Base-by-base conservation (phyloP, 2,113 vertebrate genomes). In the Gila orcuttii region DNA sequence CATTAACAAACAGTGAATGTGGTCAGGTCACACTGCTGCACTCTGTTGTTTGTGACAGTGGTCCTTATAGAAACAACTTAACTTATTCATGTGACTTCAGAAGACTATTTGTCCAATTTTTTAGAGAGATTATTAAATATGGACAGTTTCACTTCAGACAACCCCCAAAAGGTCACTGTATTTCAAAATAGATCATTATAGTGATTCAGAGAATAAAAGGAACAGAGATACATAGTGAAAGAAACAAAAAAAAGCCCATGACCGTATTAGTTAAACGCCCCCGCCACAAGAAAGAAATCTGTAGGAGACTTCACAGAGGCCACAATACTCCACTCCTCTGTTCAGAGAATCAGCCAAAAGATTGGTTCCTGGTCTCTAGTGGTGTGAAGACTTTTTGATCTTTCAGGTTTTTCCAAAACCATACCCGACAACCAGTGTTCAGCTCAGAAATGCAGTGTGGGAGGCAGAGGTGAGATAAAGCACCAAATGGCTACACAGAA, bases 371-470 rank as follows among this genome's bases (percentile, higher is more conserved):
- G 42, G 39, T 59, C 9, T 76, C 23, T 15, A 78, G 82, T 50
- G 39, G 85, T 57, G 28, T 69, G 33, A 64, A 79, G 13, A 47
- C 5, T 25, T 33, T 47, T 17, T 2, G 79, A 25, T 66, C 5
- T 87, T 83, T 86, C n/a, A 86, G 85, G 62, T 68, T 85, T 78
- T 89, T 89, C 82, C 88, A 87, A 85, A 89, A 89, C 79, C 88
- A 73, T 82, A 85, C 69, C 66, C 52, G 69, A 87, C 68, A 69
- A 82, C 85, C 79, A 45, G 17, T 19, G 25, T 39, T 42, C n/a
- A 15, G 28, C 57, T 82, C 2, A 36, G 13, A 25, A 15, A 36
- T 12, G 33, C 55, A 79, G 33, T 19, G 76, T n/a, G 47, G 60
- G 47, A 69, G 33, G 76, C 60, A 50, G 82, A 81, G 12, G 71